These are phyloP conservation scores for Papilio dardanus DNA, from an alignment of 1,140 invertebrate species.

Conservation along the genomic window DNA sequence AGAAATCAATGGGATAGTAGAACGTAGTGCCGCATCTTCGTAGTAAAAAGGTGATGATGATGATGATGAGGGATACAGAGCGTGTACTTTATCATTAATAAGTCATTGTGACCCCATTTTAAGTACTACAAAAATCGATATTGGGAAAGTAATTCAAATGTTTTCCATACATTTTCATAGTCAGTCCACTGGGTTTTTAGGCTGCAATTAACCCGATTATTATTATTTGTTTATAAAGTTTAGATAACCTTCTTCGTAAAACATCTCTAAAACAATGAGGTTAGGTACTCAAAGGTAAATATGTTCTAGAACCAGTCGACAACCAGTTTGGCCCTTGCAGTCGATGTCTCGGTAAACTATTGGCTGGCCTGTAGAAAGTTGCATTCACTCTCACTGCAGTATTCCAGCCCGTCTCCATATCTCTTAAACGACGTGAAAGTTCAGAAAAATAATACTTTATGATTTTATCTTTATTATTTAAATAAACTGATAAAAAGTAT, in stretches of 20 bases:
- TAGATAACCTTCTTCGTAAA: not conserved
- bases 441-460: not conserved
- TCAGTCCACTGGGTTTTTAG: not conserved
- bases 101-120: no score
- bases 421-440: conserved; percentile 21
- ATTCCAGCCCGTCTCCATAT: conserved; percentile 27
- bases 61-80: no score
- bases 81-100: no score
- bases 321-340: conserved; percentile 30
- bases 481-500: not conserved
- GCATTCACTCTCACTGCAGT: conserved; percentile 29
- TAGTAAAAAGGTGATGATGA: no score
- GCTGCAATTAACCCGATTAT: not conserved
- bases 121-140: not conserved
- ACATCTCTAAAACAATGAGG: conserved; percentile 26
- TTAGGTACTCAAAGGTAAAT: conserved; percentile 5
- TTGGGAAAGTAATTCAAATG: not conserved
- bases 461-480: conserved; percentile 14
- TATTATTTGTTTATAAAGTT: not conserved
- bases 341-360: conserved; percentile 34
- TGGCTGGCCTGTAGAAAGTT: conserved; percentile 35
- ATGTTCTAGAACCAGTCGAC: conserved; percentile 21
- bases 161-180: not conserved
- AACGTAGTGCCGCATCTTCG: no score
- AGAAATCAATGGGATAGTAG: no score